Base-by-base conservation (phyloP, 2,888 invertebrate genomes). In the Andrena bucephala region DNA sequence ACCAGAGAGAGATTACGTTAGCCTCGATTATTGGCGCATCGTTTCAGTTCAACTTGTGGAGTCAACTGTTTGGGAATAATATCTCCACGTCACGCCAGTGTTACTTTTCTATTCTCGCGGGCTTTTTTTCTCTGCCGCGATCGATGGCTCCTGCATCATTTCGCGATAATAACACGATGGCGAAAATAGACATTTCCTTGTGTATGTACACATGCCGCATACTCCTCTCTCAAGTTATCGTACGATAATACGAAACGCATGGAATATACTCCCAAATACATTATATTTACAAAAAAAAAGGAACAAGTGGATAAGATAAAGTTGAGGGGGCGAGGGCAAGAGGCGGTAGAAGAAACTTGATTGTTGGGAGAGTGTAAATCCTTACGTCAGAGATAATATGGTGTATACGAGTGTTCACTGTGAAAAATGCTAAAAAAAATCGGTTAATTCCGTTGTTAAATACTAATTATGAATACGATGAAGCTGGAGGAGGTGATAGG, bases 121-220 rank as follows among this genome's bases (percentile, higher is more conserved):
- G 27, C 6, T 66, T 66, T 36, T 60, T 48, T 52, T 71, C 59
- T 8, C 10, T 4, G 7, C 57, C 27, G 13, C 59, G 59, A 77
- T 77, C 63, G 33, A 57, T 60, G 63, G 24, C 31, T 59, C 16
- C 36, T 36, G 48, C 69, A 81, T 75, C 63, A 50, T 59, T 20
- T 2, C 27, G 13, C 52, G 82, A 81, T 76, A 72, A 76, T n/a
- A 31, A 59, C 54, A 33, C 50, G 10, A 33, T 20, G 48, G 67
- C 54, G 68, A 75, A 82, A 82, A 81, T 81, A 74, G 60, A 52
- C 42, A 24, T 62, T 27, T 48, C 42, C 20, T 36, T 42, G 48
- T 29, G 48, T 20, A 20, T 48, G 42, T n/a, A 48, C n/a, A 50
- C 20, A 42, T 42, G 16, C 42, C n/a, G 7, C 57, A 8, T 13